A percentile compares a stretch with the other conserved stretches of the same genome.
These are phyloP conservation scores for Ochotona princeps DNA, from an alignment of 2,113 vertebrate genomes.

Conservation along the genomic window DNA sequence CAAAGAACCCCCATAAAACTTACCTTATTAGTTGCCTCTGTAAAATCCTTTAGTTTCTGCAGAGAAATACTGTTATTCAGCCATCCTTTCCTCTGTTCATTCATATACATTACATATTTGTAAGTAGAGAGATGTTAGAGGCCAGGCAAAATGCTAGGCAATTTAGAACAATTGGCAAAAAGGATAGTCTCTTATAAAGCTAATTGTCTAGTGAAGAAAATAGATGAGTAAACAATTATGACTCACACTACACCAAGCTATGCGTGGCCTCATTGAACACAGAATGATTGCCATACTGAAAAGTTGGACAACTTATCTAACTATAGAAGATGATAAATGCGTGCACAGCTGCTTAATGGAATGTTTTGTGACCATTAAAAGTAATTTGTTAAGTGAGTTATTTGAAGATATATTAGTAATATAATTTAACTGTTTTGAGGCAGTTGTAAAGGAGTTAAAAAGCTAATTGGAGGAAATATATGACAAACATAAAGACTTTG, in stretches of 20 bases:
- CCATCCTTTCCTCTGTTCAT: neutral
- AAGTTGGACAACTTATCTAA: neutral
- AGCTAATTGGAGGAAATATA: neutral
- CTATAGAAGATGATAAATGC: neutral
- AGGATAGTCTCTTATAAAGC: neutral
- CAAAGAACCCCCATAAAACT: neutral
- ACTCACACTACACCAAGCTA: neutral
- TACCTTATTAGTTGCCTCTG: neutral
- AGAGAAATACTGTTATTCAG: neutral
- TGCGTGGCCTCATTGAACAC: neutral
- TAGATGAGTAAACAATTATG: neutral
- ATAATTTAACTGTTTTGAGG: conserved; percentile 7
- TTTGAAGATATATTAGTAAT: neutral
- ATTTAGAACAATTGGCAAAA: neutral
- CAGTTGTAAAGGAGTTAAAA: neutral
- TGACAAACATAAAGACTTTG: neutral
- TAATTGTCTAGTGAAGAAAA: neutral
- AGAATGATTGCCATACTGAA: neutral
- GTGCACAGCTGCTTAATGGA: neutral
- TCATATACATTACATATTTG: neutral
- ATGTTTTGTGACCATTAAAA: neutral
- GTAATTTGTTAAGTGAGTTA: neutral
- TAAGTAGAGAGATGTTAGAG: neutral
- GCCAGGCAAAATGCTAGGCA: conserved; percentile 6
- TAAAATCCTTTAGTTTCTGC: neutral